phyloP scores from a whole-genome alignment of 2,797 vertebrate genomes.

The Myiotriccus ornatus region DNA sequence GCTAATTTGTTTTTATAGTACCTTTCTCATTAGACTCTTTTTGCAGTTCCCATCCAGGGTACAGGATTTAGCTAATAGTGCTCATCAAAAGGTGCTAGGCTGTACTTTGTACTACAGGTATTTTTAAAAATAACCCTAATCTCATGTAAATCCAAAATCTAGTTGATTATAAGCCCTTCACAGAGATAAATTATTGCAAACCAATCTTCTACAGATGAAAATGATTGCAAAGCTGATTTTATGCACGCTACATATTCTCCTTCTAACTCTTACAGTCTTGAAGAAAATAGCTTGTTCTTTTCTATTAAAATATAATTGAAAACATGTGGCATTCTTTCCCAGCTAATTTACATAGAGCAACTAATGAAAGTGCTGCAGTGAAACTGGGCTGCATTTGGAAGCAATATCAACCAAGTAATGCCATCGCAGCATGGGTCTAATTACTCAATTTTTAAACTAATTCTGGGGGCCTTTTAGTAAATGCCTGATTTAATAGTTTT shows the following conservation, averaged over 20 bases:
- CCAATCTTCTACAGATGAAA: conserved; percentile 17
- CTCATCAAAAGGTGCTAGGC: not conserved
- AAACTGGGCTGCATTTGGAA: conserved; percentile 39
- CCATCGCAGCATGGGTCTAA: conserved; percentile 67
- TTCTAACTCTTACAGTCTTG: not conserved
- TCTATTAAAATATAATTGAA: conserved; percentile 69
- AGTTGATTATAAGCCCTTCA: conserved; percentile 18
- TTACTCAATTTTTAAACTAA: conserved; percentile 75
- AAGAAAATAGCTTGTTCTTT: conserved; percentile 48
- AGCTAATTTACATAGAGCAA: conserved; percentile 58
- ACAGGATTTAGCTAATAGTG: not conserved
- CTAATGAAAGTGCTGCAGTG: conserved; percentile 58
- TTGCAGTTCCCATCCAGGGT: not conserved
- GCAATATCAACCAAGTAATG: conserved; percentile 53
- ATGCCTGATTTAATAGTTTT: conserved; percentile 48
- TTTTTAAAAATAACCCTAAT: conserved; percentile 11
- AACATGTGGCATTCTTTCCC: conserved; percentile 40
- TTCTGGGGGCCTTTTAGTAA: conserved; percentile 65
- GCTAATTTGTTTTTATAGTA: not conserved
- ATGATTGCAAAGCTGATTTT: conserved; percentile 29
- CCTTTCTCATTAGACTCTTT: not conserved
- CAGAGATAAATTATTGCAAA: conserved; percentile 28
- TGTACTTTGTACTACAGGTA: not conserved
- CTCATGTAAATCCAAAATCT: not conserved
- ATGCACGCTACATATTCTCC: not conserved